These are phyloP conservation scores for Calyptomena viridis DNA, from an alignment of 2,113 vertebrate species.

Conservation along the genomic window DNA sequence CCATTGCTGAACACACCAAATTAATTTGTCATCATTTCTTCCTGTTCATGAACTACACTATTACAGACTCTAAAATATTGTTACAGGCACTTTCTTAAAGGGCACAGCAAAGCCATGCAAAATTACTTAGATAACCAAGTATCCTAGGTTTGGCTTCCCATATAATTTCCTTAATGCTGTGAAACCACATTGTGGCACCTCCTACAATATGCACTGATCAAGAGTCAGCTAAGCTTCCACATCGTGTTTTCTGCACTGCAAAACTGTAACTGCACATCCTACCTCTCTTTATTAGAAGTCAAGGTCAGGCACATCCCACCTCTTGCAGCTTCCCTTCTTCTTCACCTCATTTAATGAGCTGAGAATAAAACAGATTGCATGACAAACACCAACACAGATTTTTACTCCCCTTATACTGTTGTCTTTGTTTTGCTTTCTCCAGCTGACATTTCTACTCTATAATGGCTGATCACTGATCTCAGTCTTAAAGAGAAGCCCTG, in stretches of 20 bases:
- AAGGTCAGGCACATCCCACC: not conserved
- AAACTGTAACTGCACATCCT: not conserved
- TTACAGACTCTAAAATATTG: not conserved
- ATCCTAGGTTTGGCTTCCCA: not conserved
- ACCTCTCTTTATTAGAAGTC: not conserved
- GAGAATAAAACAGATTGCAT: not conserved
- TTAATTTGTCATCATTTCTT: not conserved
- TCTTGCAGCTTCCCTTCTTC: not conserved
- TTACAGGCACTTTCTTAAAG: not conserved
- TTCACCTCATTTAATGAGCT: not conserved
- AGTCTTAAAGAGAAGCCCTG: not conserved
- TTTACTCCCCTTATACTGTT: not conserved
- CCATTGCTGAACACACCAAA: not conserved
- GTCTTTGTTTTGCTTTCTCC: not conserved
- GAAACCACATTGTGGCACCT: not conserved
- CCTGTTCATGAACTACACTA: not conserved
- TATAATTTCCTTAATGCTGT: not conserved
- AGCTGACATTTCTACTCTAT: not conserved
- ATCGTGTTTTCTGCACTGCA: not conserved
- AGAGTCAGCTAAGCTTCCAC: not conserved
- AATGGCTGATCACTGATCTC: not conserved
- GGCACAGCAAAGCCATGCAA: not conserved
- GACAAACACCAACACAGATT: not conserved
- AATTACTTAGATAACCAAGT: not conserved
- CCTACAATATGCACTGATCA: not conserved